A percentile compares a stretch with the other conserved stretches of the same genome.
Evolutionary conservation across 2,888 invertebrate genomes (phyloP).

Genomic region (Athalia cordata): DNA sequence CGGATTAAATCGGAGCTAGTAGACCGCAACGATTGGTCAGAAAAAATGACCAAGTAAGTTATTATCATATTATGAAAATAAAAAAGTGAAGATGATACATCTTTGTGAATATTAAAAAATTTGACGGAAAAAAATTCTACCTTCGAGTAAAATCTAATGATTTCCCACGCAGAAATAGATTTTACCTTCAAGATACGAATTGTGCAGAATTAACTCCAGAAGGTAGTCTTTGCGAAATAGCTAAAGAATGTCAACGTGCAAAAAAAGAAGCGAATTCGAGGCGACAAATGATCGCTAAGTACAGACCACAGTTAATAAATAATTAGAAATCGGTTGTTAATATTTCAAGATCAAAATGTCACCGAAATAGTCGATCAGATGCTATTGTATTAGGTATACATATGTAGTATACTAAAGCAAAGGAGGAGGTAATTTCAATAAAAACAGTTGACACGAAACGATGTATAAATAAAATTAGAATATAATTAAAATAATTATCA

Average conservation of each 20-base stretch:
- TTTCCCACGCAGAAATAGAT: not conserved
- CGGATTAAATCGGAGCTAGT: conserved; percentile 50
- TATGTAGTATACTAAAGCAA: no score
- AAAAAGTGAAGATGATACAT: not conserved
- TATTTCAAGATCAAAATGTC: no score
- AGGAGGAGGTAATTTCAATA: not conserved
- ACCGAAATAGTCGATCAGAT: no score
- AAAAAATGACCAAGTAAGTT: conserved; percentile 39
- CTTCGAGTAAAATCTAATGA: no score
- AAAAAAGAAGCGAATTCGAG: conserved; percentile 41
- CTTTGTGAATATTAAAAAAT: not conserved
- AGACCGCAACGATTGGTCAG: conserved; percentile 49
- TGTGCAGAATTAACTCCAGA: conserved; percentile 33
- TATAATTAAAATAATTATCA: conserved; percentile 69
- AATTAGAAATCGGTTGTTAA: not conserved
- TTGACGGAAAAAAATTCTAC: not conserved
- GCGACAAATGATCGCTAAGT: conserved; percentile 24
- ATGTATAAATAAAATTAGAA: conserved; percentile 69
- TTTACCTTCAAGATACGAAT: not conserved
- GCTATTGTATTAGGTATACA: no score
- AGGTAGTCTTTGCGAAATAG: conserved; percentile 51
- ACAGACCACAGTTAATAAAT: conserved; percentile 16
- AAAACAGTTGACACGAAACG: conserved; percentile 39
- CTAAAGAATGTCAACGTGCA: conserved; percentile 47
- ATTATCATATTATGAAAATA: not conserved